These are phyloP conservation scores for Archegozetes longisetosus DNA, from an alignment of 1,140 invertebrate genomes.

Conservation along the genomic window DNA sequence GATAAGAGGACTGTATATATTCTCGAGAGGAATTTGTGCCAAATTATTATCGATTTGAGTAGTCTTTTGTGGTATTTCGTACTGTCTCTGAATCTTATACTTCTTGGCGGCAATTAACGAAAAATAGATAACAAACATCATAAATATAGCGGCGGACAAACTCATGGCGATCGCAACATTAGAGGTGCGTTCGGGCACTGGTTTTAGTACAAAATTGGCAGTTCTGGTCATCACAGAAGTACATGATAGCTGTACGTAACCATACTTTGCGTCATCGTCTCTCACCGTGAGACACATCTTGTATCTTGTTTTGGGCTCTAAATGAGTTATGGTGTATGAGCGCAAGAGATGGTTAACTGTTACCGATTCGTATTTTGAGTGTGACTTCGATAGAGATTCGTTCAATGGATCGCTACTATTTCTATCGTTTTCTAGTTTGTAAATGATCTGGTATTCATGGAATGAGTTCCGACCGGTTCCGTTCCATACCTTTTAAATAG, in stretches of 20 bases:
- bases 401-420: background rate
- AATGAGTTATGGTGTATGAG: constrained; percentile 31
- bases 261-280: constrained; percentile 25
- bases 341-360: constrained; percentile 23
- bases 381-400: background rate
- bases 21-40: background rate
- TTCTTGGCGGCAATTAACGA: constrained; percentile 23
- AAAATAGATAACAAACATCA: constrained; percentile 25
- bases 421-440: constrained; percentile 12
- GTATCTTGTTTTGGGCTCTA: constrained; percentile 30
- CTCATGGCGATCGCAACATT: constrained; percentile 27
- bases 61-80: constrained; percentile 25
- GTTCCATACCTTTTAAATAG: constrained; percentile 29
- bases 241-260: constrained; percentile 30
- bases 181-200: constrained; percentile 22
- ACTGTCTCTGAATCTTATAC: constrained; percentile 27
- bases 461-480: constrained; percentile 30
- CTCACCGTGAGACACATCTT: constrained; percentile 33
- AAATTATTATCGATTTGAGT: background rate
- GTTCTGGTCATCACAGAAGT: constrained; percentile 23
- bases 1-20: background rate
- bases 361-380: constrained; percentile 13
- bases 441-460: constrained; percentile 30
- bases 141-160: constrained; percentile 23
- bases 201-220: constrained; percentile 17